Evolutionary conservation across 2,888 invertebrate species (phyloP).

Genomic region (Lissonota sp.): DNA sequence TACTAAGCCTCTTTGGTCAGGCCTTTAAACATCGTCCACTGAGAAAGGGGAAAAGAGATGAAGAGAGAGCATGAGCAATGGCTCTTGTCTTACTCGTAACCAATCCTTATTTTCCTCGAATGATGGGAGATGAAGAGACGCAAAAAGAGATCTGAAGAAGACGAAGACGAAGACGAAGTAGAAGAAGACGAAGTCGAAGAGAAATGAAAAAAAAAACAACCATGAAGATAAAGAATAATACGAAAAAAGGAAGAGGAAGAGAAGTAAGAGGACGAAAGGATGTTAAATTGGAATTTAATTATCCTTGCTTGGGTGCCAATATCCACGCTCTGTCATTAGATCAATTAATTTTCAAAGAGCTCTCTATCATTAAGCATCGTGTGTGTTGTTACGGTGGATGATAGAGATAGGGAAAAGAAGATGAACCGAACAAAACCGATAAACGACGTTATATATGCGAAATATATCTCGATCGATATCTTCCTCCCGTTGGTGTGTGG

Average conservation of each 20-base stretch:
- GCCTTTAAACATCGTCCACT: not conserved
- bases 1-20: not conserved
- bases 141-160: not conserved
- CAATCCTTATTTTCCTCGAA: conserved; percentile 40
- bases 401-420: conserved; percentile 31
- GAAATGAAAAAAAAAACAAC: not conserved
- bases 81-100: conserved; percentile 37
- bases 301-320: conserved; percentile 57
- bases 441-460: conserved; percentile 41
- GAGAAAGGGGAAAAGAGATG: not conserved
- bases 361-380: conserved; percentile 61
- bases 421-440: conserved; percentile 35
- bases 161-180: not conserved
- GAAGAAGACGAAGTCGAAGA: not conserved
- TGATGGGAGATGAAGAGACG: conserved; percentile 17
- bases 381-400: not conserved
- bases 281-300: conserved; percentile 47
- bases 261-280: not conserved
- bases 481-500: not conserved
- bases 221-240: conserved; percentile 1
- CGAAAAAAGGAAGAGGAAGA: not conserved
- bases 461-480: conserved; percentile 42
- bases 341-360: conserved; percentile 69
- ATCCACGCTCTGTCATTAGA: conserved; percentile 68
- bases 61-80: conserved; percentile 49